Base-by-base conservation (phyloP, 2,797 vertebrate species). In the Falco naumanni region DNA sequence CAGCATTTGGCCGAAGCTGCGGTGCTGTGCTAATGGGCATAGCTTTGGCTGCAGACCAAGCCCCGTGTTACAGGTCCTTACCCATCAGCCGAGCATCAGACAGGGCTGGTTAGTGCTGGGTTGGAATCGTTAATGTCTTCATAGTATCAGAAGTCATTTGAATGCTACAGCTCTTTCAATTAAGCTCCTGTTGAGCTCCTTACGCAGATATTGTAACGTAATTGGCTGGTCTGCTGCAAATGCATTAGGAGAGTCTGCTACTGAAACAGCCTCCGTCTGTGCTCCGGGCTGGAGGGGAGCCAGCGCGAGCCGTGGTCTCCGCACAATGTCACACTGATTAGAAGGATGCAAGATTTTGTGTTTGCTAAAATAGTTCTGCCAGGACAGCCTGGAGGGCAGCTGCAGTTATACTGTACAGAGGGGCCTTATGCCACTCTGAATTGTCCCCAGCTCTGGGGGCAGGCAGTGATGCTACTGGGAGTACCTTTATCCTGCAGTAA, bases 251-350 rank as follows among this genome's bases (percentile, higher is more conserved):
- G 82, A 88, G 86, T 10, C 72, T 76, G 66, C 87, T 91, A 12
- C 87, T 41, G 63, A 43, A 88, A 93, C 91, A 89, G 83, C 59
- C 93, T 87, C 64, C 0, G 50, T 88, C 86, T 93, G 85, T 95
- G 80, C 63, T 76, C 51, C 0, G 28, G 54, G 94, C 97, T 93
- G 88, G 97, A 96, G 96, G 81, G 85, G 90, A 90, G 96, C 95
- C 95, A 96, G 93, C 19, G 71, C 1, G 3, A 63, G 84, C 90
- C 24, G 10, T 37, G 71, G 31, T 28, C 82, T 78, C 72, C 9
- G 0, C 76, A 92, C 94, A 90, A 79, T 76, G 79, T 91, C 88
- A 63, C 13, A 88, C 94, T 93, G 76, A 92, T 87, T 33, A 86
- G 70, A 69, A 93, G 93, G 83, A 83, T n/a, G 76, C 2, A 3